Conservation (phyloP, 1,140 invertebrate genomes). For the Scaptomyza montana region DNA sequence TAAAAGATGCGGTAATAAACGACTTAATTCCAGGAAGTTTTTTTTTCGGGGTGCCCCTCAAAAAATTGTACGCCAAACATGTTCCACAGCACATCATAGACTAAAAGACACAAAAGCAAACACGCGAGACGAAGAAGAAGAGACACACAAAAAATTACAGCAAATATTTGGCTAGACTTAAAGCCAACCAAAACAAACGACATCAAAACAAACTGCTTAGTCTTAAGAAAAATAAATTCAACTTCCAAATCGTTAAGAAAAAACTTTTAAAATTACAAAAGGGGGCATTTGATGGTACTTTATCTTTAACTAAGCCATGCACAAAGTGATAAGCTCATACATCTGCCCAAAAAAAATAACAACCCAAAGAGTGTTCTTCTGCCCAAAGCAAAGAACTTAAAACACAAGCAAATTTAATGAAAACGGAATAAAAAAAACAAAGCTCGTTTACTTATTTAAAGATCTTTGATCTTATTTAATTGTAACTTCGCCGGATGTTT, state of each 20-base stretch:
- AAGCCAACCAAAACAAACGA: constrained; percentile 25
- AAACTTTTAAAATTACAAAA: constrained; percentile 9
- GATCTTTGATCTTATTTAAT: constrained; percentile 34
- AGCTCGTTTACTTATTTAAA: constrained; percentile 49
- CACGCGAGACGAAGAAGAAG: constrained; percentile 35
- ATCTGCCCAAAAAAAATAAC: constrained; percentile 13
- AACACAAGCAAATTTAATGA: constrained; percentile 27
- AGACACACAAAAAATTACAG: constrained; percentile 39
- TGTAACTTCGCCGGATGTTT: constrained; percentile 37
- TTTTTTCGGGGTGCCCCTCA: background rate
- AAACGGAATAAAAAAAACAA: constrained; percentile 51
- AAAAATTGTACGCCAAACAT: constrained; percentile 35
- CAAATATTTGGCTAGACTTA: constrained; percentile 64
- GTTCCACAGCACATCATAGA: constrained; percentile 16
- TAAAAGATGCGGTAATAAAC: constrained; percentile 43
- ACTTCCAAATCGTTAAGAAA: background rate
- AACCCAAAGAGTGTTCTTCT: constrained; percentile 20
- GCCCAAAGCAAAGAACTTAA: constrained; percentile 49
- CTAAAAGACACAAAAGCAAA: constrained; percentile 31
- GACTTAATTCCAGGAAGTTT: constrained; percentile 47
- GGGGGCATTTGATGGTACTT: constrained; percentile 3
- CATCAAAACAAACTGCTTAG: background rate
- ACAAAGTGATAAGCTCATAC: constrained; percentile 36
- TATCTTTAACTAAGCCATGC: constrained; percentile 1
- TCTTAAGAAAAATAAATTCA: background rate